Evolutionary conservation across 92 coral and sea anemone genomes (phyloP).

Genomic region (Phymanthus crucifer): DNA sequence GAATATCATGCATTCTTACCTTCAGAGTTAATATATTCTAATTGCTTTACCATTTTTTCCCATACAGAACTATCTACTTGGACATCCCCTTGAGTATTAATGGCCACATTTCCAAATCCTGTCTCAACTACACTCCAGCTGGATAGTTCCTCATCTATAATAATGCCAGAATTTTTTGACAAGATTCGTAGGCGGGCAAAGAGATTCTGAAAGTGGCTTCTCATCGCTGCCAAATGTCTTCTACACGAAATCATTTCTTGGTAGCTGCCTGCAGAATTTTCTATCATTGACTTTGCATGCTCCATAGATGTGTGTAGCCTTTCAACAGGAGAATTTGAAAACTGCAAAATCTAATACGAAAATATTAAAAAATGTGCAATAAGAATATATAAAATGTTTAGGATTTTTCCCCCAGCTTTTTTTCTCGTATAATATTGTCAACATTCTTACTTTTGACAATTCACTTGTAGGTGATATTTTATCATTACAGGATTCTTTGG

Average conservation of each 20-base stretch:
- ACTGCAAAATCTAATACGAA: neutral
- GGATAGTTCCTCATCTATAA: neutral
- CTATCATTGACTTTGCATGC: neutral
- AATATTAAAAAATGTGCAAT: neutral
- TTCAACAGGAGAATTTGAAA: neutral
- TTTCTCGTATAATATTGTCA: neutral
- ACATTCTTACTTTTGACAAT: conserved; percentile 1
- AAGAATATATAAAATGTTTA: neutral
- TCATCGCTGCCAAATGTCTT: neutral
- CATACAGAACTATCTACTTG: neutral
- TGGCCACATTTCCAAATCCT: conserved; percentile 1
- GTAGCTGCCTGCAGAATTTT: neutral
- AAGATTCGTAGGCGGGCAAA: neutral
- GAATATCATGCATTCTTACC: conserved; percentile 1
- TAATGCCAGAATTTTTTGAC: neutral
- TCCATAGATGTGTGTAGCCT: neutral
- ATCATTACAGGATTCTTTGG: neutral
- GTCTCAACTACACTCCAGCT: conserved; percentile 3
- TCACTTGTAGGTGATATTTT: neutral
- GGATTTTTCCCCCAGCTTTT: neutral
- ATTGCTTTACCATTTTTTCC: neutral
- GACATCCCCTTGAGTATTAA: neutral
- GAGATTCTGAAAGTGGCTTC: neutral
- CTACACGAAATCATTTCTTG: neutral
- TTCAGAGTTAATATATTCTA: neutral